phyloP scores from a whole-genome alignment of 2,797 vertebrate genomes.

The Choloepus didactylus region DNA sequence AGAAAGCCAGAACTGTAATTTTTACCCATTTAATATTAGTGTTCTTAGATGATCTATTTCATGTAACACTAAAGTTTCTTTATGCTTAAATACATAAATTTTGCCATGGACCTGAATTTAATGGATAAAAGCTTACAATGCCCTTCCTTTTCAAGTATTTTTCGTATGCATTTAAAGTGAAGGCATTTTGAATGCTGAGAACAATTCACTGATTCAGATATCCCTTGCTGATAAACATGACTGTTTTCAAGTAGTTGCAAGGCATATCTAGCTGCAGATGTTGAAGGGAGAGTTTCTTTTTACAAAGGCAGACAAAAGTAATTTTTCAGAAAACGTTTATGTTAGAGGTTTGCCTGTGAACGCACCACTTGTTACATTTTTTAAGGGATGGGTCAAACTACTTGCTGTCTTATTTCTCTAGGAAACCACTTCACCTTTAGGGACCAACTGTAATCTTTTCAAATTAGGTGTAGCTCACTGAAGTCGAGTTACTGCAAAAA shows the following conservation, averaged over 20 bases:
- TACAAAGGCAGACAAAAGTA: background rate
- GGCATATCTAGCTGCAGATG: background rate
- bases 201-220: background rate
- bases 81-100: background rate
- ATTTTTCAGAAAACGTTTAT: background rate
- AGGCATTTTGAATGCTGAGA: conserved; percentile 22
- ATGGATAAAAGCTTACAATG: background rate
- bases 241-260: background rate
- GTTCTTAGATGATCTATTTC: background rate
- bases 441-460: background rate
- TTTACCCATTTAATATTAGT: background rate
- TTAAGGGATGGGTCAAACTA: background rate
- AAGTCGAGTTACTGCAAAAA: background rate
- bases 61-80: background rate
- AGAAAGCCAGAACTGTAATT: background rate
- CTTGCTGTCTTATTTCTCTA: background rate
- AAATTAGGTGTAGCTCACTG: background rate
- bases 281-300: background rate
- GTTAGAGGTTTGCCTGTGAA: background rate
- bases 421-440: background rate
- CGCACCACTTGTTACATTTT: background rate
- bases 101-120: background rate
- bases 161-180: background rate
- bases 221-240: background rate
- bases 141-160: background rate